Base-by-base conservation (phyloP, 2,797 vertebrate species). In the Lates japonicus region DNA sequence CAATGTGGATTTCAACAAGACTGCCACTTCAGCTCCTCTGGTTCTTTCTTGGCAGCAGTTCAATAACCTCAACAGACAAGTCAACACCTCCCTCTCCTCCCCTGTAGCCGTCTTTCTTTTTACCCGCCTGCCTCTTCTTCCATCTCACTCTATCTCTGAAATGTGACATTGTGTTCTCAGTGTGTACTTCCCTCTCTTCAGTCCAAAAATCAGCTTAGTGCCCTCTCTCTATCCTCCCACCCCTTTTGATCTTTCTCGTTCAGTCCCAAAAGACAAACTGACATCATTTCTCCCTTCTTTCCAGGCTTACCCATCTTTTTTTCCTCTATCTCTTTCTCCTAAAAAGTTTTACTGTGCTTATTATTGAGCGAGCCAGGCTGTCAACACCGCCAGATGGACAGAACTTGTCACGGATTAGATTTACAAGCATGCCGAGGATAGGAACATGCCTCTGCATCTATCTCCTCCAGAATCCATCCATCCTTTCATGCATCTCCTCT, bases 361-460 rank as follows among this genome's bases (percentile, higher is more conserved):
- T 51, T 61, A 46, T 57, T 75, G 67, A 31, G 5, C 0, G 6
- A 48, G 22, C n/a, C 49, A 61, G 22, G 29, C 64, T 78, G 65
- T 80, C 66, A 42, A 7, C 1, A 0, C 29, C 37, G 11, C 55
- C 6, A 29, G 54, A 76, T 49, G 54, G 62, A 80, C 25, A 46
- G 48, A 7, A 29, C 19, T 67, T 60, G 74, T 66, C 57, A 76
- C 10, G 41, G 63, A 63, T 83, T 55, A 71, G 72, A 84, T 84
- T 72, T 82, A 69, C 61, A 69, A 55, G 48, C 70, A 55, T 66
- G 37, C 73, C 51, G 33, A 65, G 39, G 49, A 66, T 19, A 70
- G 39, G 6, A 55, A 73, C 66, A 80, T 61, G 61, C 51, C 33
- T 62, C 37, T 33, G n/a, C 55, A 62, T 61, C 63, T 16, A 69